Base-by-base conservation (phyloP, 1,140 invertebrate genomes). In the Tribolium castaneum region DNA sequence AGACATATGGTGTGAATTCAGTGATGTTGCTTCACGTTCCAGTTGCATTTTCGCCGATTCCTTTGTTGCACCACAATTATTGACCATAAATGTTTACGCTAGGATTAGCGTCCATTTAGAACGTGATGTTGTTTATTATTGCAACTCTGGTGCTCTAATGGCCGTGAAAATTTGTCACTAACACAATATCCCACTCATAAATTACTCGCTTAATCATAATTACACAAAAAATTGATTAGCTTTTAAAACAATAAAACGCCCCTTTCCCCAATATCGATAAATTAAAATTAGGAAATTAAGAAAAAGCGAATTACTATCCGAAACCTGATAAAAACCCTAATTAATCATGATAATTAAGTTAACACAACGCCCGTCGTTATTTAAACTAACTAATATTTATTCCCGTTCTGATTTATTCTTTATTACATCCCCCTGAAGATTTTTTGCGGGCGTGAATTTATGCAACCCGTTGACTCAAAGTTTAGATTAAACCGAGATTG, bases 301-400 rank as follows among this genome's bases (percentile, higher is more conserved):
- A 62, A 62, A 62, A 62, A 62, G 56, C 19, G 13, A 62, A 62
- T 62, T 62, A 62, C 25, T 25, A 62, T 10, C 56, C 56, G 56
- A 62, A 62, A 62, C 56, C 56, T 62, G 34, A 62, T 62, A 62
- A 66, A 66, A 66, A 34, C 59, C 12, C 30, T 66, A 66, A 66
- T 66, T 66, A 66, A 66, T 66, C 59, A 66, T 66, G 12, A 35
- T 66, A 66, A 66, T 66, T 66, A 66, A 66, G 59, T 66, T 66
- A 66, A 35, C 13, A 66, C 30, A 66, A 66, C 59, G 59, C 25
- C 59, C 9, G 39, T 30, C 59, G 59, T 66, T 62, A 62, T 62
- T 62, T 62, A 62, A 62, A 62, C 10, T 9, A 62, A 62, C 56
- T 62, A n/a, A 25, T 10, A 62, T 62, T 62, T 62, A 62, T 62